phyloP scores from a whole-genome alignment of 1,140 invertebrate genomes.

The Hydropsyche tenuis region DNA sequence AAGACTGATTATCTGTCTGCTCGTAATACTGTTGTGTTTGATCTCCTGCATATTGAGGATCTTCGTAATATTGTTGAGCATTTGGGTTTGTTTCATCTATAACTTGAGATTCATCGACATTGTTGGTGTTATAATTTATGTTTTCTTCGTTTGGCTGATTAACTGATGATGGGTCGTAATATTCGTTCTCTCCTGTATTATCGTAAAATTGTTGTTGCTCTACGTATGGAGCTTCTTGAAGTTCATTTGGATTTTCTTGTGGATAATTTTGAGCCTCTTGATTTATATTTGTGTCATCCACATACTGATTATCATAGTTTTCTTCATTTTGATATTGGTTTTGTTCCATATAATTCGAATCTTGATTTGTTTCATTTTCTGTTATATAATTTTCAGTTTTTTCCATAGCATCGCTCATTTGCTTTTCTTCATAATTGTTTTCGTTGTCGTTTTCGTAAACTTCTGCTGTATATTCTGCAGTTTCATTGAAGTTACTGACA shows the following conservation, averaged over 20 bases:
- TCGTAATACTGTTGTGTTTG: background rate
- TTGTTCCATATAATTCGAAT: background rate
- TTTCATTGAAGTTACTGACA: background rate
- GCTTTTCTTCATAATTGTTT: background rate
- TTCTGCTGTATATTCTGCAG: background rate
- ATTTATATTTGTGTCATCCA: background rate
- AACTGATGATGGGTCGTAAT: too few species aligned
- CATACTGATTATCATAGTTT: background rate
- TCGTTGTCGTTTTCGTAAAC: background rate
- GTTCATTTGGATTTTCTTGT: slow-evolving; percentile 2
- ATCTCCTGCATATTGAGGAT: background rate
- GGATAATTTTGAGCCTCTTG: background rate
- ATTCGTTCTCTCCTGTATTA: too few species aligned
- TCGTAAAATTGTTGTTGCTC: too few species aligned
- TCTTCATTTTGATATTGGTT: background rate
- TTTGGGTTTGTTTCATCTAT: background rate
- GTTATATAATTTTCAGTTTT: background rate
- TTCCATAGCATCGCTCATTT: background rate
- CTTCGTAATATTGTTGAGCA: slow-evolving; percentile 4
- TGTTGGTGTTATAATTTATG: too few species aligned
- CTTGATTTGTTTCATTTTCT: background rate
- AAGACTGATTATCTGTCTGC: background rate
- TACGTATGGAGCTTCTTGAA: background rate
- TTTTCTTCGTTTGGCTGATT: too few species aligned
- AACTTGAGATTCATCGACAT: background rate